These are phyloP conservation scores for Mustelus asterias DNA, from an alignment of 2,113 vertebrate genomes.

Conservation along the genomic window DNA sequence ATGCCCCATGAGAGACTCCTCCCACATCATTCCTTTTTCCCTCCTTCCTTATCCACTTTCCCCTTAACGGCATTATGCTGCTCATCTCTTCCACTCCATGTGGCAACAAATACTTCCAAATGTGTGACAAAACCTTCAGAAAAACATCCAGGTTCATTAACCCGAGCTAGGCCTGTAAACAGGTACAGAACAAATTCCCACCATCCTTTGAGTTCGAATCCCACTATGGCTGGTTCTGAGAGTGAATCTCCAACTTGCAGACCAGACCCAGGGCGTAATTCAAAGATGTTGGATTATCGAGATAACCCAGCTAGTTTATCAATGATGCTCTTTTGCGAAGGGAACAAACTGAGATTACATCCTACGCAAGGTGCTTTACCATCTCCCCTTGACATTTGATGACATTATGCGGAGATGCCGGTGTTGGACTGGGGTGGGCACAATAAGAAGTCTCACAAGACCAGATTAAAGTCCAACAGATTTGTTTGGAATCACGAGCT, in stretches of 20 bases:
- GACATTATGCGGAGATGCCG: too few species aligned
- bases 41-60: too few species aligned
- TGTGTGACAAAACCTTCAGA: background rate
- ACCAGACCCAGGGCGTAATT: background rate
- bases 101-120: background rate
- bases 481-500: too few species aligned
- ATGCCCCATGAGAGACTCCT: too few species aligned
- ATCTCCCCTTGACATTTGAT: too few species aligned
- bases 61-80: too few species aligned
- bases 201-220: background rate
- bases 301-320: background rate
- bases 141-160: background rate
- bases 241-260: background rate
- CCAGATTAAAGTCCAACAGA: too few species aligned
- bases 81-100: too few species aligned
- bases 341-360: background rate
- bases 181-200: background rate
- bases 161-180: background rate
- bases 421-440: too few species aligned
- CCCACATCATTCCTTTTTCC: too few species aligned
- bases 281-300: background rate
- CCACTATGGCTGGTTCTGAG: background rate
- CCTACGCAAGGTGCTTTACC: background rate
- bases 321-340: background rate
- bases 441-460: too few species aligned